Conservation (phyloP, 2,888 invertebrate genomes). For the Lasiommata megera region DNA sequence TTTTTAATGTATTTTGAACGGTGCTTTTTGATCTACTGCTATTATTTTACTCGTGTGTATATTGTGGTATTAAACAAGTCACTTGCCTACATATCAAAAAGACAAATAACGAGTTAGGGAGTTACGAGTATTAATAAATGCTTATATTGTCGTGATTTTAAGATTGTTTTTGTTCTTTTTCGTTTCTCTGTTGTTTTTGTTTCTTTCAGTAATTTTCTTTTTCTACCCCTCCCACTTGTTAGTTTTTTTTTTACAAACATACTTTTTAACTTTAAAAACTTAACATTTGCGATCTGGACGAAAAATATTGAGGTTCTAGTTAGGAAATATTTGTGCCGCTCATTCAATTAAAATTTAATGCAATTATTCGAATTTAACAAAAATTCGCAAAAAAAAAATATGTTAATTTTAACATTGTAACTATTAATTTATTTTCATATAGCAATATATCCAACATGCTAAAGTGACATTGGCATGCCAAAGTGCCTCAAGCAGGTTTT, state of each 20-base stretch:
- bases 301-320: constrained; percentile 18
- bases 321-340: neutral
- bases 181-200: constrained; percentile 10
- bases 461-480: constrained; percentile 1
- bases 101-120: constrained; percentile 59
- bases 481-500: constrained; percentile 22
- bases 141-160: constrained; percentile 24
- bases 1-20: constrained; percentile 19
- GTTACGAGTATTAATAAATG: constrained; percentile 51
- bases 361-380: no score
- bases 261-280: constrained; percentile 20
- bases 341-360: neutral
- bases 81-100: constrained; percentile 65
- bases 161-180: constrained; percentile 43
- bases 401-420: neutral
- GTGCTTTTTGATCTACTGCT: neutral
- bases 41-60: constrained; percentile 28
- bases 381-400: no score
- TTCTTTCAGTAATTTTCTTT: constrained; percentile 16
- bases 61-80: constrained; percentile 37
- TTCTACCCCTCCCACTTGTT: constrained; percentile 21
- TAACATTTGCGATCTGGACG: constrained; percentile 27
- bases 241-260: constrained; percentile 22
- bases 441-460: no score
- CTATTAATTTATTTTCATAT: neutral